Evolutionary conservation across 2,113 vertebrate genomes (phyloP).

Genomic region (Thryonomys swinderianus): DNA sequence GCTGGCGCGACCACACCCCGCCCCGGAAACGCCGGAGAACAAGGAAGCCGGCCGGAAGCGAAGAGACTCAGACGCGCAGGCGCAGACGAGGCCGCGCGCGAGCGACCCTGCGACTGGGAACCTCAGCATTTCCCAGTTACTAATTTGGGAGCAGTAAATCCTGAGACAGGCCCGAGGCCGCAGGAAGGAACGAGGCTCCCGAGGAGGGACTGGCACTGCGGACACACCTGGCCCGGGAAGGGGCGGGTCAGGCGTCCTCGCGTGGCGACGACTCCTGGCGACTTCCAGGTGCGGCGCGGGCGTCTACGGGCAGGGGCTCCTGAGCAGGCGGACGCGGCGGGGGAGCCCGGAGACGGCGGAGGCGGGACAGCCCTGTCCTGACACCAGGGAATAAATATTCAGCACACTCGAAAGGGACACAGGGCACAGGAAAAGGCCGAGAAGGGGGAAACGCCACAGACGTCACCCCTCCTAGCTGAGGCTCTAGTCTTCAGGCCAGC

Average conservation of each 20-base stretch:
- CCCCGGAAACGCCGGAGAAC: slow-evolving; percentile 80
- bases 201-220: neutral
- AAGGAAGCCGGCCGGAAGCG: slow-evolving; percentile 68
- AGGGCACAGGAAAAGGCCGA: neutral
- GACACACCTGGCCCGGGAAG: neutral
- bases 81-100: slow-evolving; percentile 61
- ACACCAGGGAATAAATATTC: neutral
- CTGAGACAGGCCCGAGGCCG: slow-evolving; percentile 72
- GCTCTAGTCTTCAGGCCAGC: neutral
- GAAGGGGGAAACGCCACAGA: neutral
- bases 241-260: neutral
- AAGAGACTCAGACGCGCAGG: slow-evolving; percentile 80
- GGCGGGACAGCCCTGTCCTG: neutral
- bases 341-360: no score
- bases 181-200: slow-evolving; percentile 39
- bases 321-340: no score
- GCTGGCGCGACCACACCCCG: slow-evolving; percentile 78
- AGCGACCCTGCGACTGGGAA: slow-evolving; percentile 63
- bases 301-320: no score
- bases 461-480: neutral
- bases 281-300: neutral
- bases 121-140: slow-evolving; percentile 77
- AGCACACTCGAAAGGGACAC: slow-evolving; percentile 15
- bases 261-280: neutral
- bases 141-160: slow-evolving; percentile 81